phyloP scores from a whole-genome alignment of 2,797 vertebrate genomes.

The Myotis findleyi region DNA sequence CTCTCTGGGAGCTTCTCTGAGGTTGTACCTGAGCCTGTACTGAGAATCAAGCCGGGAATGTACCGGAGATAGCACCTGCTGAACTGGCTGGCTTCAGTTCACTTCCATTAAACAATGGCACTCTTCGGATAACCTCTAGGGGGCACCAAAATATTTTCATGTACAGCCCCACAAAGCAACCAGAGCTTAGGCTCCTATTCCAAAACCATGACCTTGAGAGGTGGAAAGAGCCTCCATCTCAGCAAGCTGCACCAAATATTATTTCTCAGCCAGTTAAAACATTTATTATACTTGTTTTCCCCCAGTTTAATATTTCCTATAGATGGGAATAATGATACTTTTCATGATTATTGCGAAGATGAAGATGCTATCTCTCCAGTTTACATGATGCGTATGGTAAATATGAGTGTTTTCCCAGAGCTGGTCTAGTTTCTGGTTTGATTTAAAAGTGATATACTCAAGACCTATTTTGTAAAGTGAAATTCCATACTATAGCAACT shows the following conservation, averaged over 20 bases:
- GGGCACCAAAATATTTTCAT: constrained; percentile 80
- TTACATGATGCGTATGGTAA: neutral
- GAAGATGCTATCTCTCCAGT: neutral
- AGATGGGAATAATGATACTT: neutral
- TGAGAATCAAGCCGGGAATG: neutral
- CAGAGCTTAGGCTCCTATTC: neutral
- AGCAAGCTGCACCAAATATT: neutral
- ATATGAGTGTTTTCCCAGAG: constrained; percentile 49
- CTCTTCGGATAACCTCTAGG: constrained; percentile 72
- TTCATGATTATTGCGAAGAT: constrained; percentile 4
- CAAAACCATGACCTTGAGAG: constrained; percentile 15
- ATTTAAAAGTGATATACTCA: neutral
- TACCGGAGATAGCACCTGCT: neutral
- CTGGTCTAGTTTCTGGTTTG: constrained; percentile 58
- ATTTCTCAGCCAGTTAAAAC: neutral
- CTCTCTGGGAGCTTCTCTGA: neutral
- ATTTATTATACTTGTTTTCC: neutral
- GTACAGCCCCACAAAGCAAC: neutral
- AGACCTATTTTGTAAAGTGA: constrained; percentile 34
- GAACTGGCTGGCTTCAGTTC: neutral
- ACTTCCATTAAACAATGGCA: neutral
- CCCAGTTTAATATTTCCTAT: neutral
- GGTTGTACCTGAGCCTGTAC: neutral
- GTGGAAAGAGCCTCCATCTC: neutral
- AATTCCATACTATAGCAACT: constrained; percentile 56